Evolutionary conservation across 2,888 invertebrate species (phyloP).

Genomic region (Endomychus coccineus): DNA sequence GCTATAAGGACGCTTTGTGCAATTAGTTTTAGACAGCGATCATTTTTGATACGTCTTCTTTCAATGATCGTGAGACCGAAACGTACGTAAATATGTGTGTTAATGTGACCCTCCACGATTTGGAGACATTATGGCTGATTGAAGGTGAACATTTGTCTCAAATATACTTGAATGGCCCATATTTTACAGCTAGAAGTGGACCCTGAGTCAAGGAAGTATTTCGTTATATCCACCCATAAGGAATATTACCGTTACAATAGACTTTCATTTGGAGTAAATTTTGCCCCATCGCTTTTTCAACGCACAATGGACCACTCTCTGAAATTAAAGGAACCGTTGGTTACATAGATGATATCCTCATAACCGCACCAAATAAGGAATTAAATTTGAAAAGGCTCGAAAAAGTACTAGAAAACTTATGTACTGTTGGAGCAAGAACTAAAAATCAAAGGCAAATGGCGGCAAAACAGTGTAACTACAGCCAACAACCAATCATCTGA

Average conservation of each 20-base stretch:
- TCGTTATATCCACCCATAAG: slow-evolving; percentile 2
- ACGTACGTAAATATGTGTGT: too few species aligned
- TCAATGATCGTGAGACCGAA: too few species aligned
- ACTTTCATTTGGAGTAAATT: slow-evolving; percentile 17
- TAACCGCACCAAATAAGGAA: too few species aligned
- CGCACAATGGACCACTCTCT: slow-evolving; percentile 15
- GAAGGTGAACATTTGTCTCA: slow-evolving; percentile 15
- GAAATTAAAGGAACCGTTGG: slow-evolving; percentile 11
- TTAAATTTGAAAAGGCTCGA: slow-evolving; percentile 4
- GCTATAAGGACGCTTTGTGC: too few species aligned
- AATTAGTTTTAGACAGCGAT: too few species aligned
- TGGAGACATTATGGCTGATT: slow-evolving; percentile 14
- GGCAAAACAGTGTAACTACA: slow-evolving; percentile 10
- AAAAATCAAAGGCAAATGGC: slow-evolving; percentile 12
- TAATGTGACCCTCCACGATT: slow-evolving; percentile 17
- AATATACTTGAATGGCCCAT: slow-evolving; percentile 15
- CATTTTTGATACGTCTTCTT: too few species aligned
- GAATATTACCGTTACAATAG: slow-evolving; percentile 15
- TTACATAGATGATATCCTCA: too few species aligned
- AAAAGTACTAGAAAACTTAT: slow-evolving; percentile 3
- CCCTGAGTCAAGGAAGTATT: slow-evolving; percentile 5
- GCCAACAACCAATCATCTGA: slow-evolving; percentile 14
- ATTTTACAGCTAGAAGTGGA: slow-evolving; percentile 15
- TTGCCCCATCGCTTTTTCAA: slow-evolving; percentile 18
- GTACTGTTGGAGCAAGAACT: slow-evolving; percentile 6